Conservation (phyloP, 2,113 vertebrate genomes). For the Psephotus haematonotus region DNA sequence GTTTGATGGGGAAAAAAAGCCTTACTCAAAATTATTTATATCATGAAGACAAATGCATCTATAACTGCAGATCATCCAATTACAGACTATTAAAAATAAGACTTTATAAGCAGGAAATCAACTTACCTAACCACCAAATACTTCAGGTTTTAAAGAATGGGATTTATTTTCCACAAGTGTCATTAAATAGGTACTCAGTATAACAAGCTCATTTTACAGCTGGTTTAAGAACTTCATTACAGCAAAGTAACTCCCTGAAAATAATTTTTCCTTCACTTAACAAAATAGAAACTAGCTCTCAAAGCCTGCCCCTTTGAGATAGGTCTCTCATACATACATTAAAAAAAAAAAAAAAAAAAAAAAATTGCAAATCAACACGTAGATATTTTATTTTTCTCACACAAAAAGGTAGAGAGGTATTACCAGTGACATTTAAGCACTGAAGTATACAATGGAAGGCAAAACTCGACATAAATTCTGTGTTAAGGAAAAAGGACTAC, state of each 20-base stretch:
- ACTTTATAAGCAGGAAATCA: neutral
- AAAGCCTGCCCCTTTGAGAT: neutral
- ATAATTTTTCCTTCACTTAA: neutral
- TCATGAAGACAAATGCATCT: neutral
- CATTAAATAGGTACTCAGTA: neutral
- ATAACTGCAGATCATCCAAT: neutral
- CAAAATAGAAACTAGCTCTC: neutral
- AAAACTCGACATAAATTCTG: neutral
- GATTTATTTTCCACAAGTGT: neutral
- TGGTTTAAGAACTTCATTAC: neutral
- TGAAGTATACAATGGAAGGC: neutral
- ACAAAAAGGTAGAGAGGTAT: neutral
- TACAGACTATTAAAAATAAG: neutral
- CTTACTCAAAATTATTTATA: neutral
- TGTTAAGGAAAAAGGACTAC: neutral
- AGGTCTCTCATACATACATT: neutral
- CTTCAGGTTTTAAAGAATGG: neutral
- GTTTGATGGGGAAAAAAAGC: neutral
- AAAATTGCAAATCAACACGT: neutral
- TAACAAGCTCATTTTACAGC: neutral
- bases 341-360: neutral
- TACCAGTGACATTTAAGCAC: neutral
- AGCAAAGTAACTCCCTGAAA: neutral
- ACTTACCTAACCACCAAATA: neutral
- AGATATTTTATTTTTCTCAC: neutral